These are phyloP conservation scores for Oreochromis grahami DNA, from an alignment of 2,797 vertebrate genomes.

Conservation along the genomic window DNA sequence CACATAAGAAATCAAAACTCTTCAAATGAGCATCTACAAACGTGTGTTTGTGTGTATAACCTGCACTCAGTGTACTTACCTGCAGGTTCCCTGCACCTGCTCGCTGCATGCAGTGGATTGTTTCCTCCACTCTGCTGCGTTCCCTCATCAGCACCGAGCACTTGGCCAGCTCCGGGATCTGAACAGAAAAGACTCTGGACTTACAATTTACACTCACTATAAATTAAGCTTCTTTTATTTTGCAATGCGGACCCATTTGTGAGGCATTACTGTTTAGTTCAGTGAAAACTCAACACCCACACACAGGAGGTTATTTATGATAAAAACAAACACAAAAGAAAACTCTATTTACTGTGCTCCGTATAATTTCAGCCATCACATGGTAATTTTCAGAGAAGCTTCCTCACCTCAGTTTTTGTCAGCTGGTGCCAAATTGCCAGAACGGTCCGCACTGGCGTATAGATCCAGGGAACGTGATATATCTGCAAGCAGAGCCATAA, in stretches of 20 bases:
- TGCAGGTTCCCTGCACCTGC: slow-evolving; percentile 78
- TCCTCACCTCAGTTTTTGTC: slow-evolving; percentile 62
- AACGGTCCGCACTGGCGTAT: slow-evolving; percentile 42
- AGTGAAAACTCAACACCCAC: background rate
- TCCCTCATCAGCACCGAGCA: slow-evolving; percentile 79
- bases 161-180: slow-evolving; percentile 81
- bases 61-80: slow-evolving; percentile 49
- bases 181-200: background rate
- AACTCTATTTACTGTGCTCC: background rate
- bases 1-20: background rate
- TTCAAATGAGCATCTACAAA: background rate
- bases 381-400: background rate
- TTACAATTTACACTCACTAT: background rate
- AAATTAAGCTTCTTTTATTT: background rate
- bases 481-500: slow-evolving; percentile 24
- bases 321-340: background rate
- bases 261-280: background rate
- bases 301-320: background rate
- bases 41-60: background rate
- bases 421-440: slow-evolving; percentile 64
- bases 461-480: slow-evolving; percentile 60
- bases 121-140: slow-evolving; percentile 71
- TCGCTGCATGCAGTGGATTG: slow-evolving; percentile 69
- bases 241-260: background rate
- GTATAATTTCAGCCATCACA: background rate